These are phyloP conservation scores for Streblospio benedicti DNA, from an alignment of 1,140 invertebrate genomes.

Conservation along the genomic window DNA sequence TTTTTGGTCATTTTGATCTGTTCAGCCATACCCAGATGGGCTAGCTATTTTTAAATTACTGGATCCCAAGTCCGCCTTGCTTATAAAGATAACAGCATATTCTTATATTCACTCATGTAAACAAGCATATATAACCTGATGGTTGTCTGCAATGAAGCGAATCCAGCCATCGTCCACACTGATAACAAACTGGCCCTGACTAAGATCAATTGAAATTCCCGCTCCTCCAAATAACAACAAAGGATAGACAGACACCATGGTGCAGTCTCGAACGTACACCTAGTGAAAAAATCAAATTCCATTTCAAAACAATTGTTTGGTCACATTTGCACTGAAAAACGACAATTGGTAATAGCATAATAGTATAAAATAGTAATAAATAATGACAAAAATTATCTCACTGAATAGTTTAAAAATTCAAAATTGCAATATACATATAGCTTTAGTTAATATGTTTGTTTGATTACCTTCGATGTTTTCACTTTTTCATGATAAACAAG, in stretches of 20 bases:
- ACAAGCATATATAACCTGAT: no score
- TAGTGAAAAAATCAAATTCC: conserved; percentile 16
- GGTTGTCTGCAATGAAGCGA: conserved; percentile 29
- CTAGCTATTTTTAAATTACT: no score
- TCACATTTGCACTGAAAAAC: not conserved
- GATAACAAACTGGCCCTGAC: conserved; percentile 64
- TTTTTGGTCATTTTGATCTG: no score
- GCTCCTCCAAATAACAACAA: conserved; percentile 50
- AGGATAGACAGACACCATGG: conserved; percentile 41
- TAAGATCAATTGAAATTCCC: conserved; percentile 61
- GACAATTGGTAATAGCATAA: no score
- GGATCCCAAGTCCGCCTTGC: not conserved
- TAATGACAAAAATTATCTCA: no score
- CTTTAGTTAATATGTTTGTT: not conserved
- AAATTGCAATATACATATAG: not conserved
- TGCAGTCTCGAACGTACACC: conserved; percentile 41
- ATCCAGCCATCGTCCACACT: conserved; percentile 58
- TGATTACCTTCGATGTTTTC: conserved; percentile 37
- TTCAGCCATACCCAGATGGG: no score
- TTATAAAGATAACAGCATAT: not conserved
- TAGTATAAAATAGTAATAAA: no score
- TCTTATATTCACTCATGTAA: not conserved
- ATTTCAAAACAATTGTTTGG: not conserved
- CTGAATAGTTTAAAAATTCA: no score
- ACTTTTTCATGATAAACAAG: conserved; percentile 42